Evolutionary conservation across 53 echinoderm and acorn worm genomes (phyloP), one percentile per base, ranked within the genome.

Genomic region (Glandiceps talaboti): DNA sequence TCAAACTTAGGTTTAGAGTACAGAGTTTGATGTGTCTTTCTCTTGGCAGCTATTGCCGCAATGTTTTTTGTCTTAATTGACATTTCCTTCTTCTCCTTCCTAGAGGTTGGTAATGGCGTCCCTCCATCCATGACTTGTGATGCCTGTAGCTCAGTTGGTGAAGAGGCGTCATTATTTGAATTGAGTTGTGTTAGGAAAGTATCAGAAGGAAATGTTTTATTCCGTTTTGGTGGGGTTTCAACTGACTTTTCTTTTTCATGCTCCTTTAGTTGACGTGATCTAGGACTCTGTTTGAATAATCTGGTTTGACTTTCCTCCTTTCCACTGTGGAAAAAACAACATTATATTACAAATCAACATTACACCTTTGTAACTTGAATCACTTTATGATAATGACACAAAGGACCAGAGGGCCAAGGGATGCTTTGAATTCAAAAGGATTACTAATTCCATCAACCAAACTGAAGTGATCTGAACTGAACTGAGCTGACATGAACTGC

Each of bases 261-360:
- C 87, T 96, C 87, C 20, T 88, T 84, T 20, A 93, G 78, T 82
- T 97, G 97, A 27, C 88, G 82, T 29, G 91, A 86, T 74, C 91
- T 80, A 0, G 97, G 97, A 64, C 97, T 97, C 25, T 91, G 93
- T 30, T 91, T 88, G 91, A 97, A 97, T 73, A 97, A 84, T 26
- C 97, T 80, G 0, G 91, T 77, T 76, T 97, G 85, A 28, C 31
- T 28, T 32, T 79, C 80, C 73, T 29, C 73, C 73, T 82, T 76
- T n/a, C n/a, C n/a, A n/a, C n/a, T n/a, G n/a, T n/a, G n/a, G n/a
- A n/a, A n/a, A n/a, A n/a, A n/a, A n/a, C n/a, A n/a, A n/a, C n/a
- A n/a, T n/a, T n/a, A n/a, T n/a, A n/a, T n/a, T n/a, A n/a, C n/a
- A n/a, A n/a, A n/a, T n/a, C n/a, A n/a, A n/a, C n/a, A n/a, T n/a